Conservation (phyloP, 2,888 invertebrate genomes). For the Chironomus riparius region DNA sequence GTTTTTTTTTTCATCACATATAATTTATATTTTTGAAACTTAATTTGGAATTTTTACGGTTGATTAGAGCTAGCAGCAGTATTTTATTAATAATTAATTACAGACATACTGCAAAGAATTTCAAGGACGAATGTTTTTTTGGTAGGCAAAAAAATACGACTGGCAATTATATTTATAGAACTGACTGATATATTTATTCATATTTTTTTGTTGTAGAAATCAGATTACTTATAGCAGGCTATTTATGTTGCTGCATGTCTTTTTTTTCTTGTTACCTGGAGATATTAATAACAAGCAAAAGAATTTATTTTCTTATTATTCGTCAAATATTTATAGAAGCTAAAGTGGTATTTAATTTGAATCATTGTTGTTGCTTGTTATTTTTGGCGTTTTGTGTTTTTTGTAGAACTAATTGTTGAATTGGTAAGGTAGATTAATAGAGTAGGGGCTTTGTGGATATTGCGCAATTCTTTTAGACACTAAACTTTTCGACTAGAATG, state of each 20-base stretch:
- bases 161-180: not conserved
- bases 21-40: not conserved
- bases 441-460: too few relatives aligned
- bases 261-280: too few relatives aligned
- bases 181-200: too few relatives aligned
- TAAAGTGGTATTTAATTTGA: too few relatives aligned
- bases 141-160: not conserved
- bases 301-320: not conserved
- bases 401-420: too few relatives aligned
- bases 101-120: conserved; percentile 14
- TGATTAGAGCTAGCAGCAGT: not conserved
- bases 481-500: too few relatives aligned
- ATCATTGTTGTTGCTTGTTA: too few relatives aligned
- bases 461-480: too few relatives aligned
- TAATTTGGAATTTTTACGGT: conserved; percentile 2
- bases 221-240: not conserved
- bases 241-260: not conserved
- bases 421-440: too few relatives aligned
- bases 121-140: conserved; percentile 8
- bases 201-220: not conserved
- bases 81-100: not conserved
- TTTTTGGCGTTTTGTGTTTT: too few relatives aligned
- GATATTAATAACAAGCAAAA: not conserved
- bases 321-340: too few relatives aligned
- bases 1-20: not conserved